phyloP scores from a whole-genome alignment of 2,797 vertebrate genomes.

The Siniperca scherzeri region DNA sequence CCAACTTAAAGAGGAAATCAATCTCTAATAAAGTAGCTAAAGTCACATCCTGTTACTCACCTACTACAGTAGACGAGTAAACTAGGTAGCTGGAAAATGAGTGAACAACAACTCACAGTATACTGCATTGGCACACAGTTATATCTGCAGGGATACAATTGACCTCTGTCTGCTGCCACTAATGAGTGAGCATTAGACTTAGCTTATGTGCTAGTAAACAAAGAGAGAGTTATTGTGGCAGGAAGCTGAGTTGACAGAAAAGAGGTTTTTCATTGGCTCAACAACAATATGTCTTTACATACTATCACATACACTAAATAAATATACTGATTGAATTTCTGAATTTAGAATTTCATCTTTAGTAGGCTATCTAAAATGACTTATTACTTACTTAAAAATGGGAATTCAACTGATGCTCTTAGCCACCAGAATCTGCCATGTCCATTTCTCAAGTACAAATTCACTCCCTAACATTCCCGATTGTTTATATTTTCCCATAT shows the following conservation, averaged over 20 bases:
- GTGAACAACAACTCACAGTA: constrained; percentile 17
- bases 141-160: constrained; percentile 35
- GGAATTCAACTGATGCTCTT: neutral
- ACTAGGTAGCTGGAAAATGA: constrained; percentile 21
- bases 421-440: neutral
- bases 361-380: neutral
- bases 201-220: constrained; percentile 18
- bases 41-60: constrained; percentile 39
- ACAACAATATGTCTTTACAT: neutral
- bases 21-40: constrained; percentile 48
- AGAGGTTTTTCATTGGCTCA: neutral
- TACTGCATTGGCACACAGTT: neutral
- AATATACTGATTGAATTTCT: neutral
- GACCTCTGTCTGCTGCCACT: constrained; percentile 52
- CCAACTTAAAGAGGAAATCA: constrained; percentile 55
- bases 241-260: constrained; percentile 27
- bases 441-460: neutral
- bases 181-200: constrained; percentile 37
- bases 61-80: constrained; percentile 14
- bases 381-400: constrained; percentile 3
- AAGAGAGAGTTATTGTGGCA: constrained; percentile 31
- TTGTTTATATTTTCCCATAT: constrained; percentile 27
- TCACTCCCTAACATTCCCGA: neutral
- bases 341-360: neutral
- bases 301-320: neutral